Conservation (phyloP, 2,113 vertebrate genomes). For the Lycaon pictus region DNA sequence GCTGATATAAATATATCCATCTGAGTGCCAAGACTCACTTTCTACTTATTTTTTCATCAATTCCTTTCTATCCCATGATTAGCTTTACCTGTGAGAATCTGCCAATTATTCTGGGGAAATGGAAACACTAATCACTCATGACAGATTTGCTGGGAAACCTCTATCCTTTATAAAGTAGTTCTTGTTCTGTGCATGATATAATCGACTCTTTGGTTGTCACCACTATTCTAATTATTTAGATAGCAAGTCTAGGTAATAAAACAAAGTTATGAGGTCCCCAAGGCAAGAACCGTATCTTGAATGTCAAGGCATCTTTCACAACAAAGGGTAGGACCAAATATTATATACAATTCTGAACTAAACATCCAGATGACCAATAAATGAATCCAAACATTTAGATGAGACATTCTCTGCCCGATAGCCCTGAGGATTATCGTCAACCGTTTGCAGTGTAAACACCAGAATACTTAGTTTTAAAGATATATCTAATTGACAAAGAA, state of each 20-base stretch:
- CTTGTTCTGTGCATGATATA: conserved; percentile 1
- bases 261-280: conserved; percentile 18
- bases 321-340: not conserved
- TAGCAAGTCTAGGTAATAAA: conserved; percentile 27
- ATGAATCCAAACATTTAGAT: conserved; percentile 23
- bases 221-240: conserved; percentile 31
- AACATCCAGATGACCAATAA: not conserved
- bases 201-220: conserved; percentile 34
- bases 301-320: not conserved
- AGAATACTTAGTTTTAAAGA: conserved; percentile 27
- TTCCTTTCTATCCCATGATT: not conserved
- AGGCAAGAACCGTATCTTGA: not conserved
- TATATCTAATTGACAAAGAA: not conserved
- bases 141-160: not conserved
- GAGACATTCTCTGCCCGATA: not conserved
- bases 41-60: not conserved
- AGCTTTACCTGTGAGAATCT: conserved; percentile 19
- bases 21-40: not conserved
- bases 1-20: not conserved
- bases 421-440: not conserved
- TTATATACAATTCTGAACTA: not conserved
- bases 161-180: conserved; percentile 47
- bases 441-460: not conserved
- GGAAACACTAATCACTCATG: not conserved
- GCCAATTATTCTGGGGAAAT: not conserved